Evolutionary conservation across 2,113 vertebrate species (phyloP), one percentile per base, ranked within the genome.

Genomic region (Pachypanchax playfairii): DNA sequence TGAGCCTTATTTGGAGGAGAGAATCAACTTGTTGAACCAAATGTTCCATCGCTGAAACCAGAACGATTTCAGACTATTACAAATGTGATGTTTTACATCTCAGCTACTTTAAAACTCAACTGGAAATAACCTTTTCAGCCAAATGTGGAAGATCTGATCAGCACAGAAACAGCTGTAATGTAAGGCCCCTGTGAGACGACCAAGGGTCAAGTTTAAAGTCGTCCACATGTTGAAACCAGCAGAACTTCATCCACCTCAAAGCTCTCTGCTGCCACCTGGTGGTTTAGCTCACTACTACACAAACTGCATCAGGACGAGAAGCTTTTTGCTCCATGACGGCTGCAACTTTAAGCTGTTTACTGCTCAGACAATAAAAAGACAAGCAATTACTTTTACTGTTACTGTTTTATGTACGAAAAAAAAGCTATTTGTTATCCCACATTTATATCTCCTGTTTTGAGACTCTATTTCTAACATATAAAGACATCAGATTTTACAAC

Each of bases 1-100:
- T 59, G 36, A 81, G 62, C 89, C 86, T 84, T 87, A 87, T 91
- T 86, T 88, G 88, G 89, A 74, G 76, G 52, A 60, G 63, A 58
- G 31, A 54, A 5, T 1, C 0, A 22, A 44, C 15, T 33, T 20
- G 21, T 17, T 43, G 47, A 62, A 62, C 50, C 50, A 70, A 83
- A 59, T 8, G 15, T n/a, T 22, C 3, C 11, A 26, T 0, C 17
- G 8, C 44, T 33, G 53, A 25, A 12, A 15, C 13, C 26, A 21
- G 1, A 17, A 51, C 49, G 13, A 26, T 54, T 57, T 48, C 13
- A n/a, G 26, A n/a, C 18, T 50, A 10, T 26, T 31, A 14, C 4
- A 18, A 15, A 20, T 31, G 17, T 12, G 12, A 28, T 29, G 42
- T 22, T 26, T 17, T 36, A 13, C 15, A n/a, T n/a, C n/a, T n/a